Evolutionary conservation across 2,113 vertebrate genomes (phyloP).

Genomic region (Camelus bactrianus): DNA sequence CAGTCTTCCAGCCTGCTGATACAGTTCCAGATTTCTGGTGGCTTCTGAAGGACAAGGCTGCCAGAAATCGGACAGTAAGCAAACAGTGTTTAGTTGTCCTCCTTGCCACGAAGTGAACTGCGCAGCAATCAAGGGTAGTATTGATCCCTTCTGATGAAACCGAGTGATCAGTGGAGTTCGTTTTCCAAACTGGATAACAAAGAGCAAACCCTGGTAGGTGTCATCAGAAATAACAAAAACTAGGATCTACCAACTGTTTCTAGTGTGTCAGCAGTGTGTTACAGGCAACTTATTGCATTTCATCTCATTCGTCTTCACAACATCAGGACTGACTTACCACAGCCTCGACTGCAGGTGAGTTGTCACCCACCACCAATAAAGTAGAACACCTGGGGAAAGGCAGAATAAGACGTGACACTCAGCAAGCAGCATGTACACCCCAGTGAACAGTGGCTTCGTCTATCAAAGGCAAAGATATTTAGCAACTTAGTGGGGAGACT

Average conservation of each 20-base stretch:
- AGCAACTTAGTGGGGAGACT: background rate
- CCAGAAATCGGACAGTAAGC: background rate
- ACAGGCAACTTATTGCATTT: background rate
- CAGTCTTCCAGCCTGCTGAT: background rate
- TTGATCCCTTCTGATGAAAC: background rate
- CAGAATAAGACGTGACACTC: conserved; percentile 34
- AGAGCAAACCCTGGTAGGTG: background rate
- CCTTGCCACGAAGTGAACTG: background rate
- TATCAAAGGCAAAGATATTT: background rate
- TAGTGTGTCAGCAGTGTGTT: background rate
- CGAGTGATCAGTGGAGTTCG: background rate
- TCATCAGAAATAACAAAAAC: background rate
- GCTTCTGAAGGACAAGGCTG: background rate
- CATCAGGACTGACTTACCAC: conserved; percentile 91
- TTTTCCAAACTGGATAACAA: background rate
- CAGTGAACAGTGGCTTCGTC: background rate
- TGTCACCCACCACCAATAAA: conserved; percentile 96
- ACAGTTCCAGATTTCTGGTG: background rate
- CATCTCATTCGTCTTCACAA: background rate
- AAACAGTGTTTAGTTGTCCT: background rate
- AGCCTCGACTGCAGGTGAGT: conserved; percentile 94
- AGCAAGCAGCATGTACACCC: background rate
- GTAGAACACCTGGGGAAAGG: conserved; percentile 90
- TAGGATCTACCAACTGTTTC: background rate
- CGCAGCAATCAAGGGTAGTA: background rate